phyloP scores from a whole-genome alignment of 2,888 invertebrate genomes.

The Auanema sp. region DNA sequence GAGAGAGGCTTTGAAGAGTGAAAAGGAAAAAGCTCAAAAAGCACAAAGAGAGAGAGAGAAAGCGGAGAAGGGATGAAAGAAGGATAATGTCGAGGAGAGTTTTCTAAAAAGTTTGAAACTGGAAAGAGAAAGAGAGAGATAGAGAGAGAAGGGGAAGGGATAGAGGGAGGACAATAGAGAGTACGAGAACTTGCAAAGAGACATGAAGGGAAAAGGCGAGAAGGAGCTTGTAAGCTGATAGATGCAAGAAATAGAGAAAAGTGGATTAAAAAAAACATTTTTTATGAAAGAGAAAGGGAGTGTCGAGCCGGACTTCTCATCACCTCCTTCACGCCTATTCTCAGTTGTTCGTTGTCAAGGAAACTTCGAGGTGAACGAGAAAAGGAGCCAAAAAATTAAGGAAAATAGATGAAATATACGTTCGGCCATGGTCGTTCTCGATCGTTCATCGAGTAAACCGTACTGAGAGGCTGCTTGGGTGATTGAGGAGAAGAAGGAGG shows the following conservation, averaged over 20 bases:
- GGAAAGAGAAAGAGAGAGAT: too few relatives aligned
- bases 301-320: neutral
- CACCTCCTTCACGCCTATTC: neutral
- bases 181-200: neutral
- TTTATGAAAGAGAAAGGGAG: neutral
- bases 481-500: too few relatives aligned
- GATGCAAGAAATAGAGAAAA: neutral
- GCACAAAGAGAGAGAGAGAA: neutral
- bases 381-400: neutral
- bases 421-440: too few relatives aligned
- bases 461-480: too few relatives aligned
- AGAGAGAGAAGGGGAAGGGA: neutral
- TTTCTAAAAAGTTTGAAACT: too few relatives aligned
- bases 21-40: too few relatives aligned
- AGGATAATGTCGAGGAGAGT: too few relatives aligned
- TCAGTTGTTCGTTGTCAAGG: neutral
- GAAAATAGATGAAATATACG: conserved; percentile 9
- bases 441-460: too few relatives aligned
- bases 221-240: neutral
- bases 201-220: neutral
- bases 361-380: neutral
- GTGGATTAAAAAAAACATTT: neutral
- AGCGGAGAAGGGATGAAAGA: too few relatives aligned
- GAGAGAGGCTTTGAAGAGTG: neutral
- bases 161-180: neutral